Conservation (phyloP, 1,140 invertebrate genomes). For the Odontomachus brunneus region DNA sequence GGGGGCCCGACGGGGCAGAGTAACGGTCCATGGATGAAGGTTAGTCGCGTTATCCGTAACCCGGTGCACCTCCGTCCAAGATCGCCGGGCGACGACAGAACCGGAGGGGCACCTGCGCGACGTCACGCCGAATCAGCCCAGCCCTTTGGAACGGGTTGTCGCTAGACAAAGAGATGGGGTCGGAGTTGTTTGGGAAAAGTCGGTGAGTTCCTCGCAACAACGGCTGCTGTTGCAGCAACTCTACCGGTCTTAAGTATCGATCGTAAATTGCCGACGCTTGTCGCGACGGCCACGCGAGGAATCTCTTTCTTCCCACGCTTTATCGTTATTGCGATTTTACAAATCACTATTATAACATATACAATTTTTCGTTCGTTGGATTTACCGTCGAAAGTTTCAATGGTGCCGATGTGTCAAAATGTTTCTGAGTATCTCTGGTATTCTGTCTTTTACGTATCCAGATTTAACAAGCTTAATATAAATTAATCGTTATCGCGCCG, state of each 20-base stretch:
- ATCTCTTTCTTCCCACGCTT: no score
- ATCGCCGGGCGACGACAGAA: slow-evolving; percentile 40
- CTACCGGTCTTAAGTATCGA: neutral
- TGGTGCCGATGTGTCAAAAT: neutral
- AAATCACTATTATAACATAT: no score
- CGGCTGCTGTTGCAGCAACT: neutral
- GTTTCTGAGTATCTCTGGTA: neutral
- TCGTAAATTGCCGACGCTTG: neutral
- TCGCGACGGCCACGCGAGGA: no score
- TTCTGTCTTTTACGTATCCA: neutral
- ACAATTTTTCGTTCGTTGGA: neutral
- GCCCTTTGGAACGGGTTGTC: neutral
- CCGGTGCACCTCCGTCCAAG: slow-evolving; percentile 66
- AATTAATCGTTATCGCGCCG: neutral
- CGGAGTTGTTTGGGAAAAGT: neutral
- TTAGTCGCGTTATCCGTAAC: slow-evolving; percentile 77
- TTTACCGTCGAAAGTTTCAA: neutral
- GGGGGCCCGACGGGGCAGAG: slow-evolving; percentile 79
- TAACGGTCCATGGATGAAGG: slow-evolving; percentile 82
- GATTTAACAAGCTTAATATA: neutral
- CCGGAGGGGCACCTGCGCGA: slow-evolving; percentile 20
- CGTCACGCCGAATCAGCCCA: neutral
- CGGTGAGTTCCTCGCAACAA: no score
- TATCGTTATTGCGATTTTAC: no score
- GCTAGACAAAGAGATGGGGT: neutral